phyloP scores from a whole-genome alignment of 2,888 invertebrate species.

The Scaptodrosophila latifasciaeformis region DNA sequence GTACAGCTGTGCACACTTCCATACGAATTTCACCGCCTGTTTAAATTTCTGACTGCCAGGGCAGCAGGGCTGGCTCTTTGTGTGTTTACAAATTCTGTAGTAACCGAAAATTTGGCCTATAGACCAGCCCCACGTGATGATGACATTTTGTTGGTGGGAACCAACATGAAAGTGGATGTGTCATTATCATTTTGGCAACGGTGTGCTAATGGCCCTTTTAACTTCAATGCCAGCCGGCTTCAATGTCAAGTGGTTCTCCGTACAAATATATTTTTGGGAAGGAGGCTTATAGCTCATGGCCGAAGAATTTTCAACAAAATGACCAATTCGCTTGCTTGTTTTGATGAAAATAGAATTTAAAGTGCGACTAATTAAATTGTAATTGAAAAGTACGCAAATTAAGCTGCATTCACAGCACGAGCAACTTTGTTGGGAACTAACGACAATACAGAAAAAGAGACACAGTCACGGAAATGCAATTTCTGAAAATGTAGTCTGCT shows the following conservation, averaged over 20 bases:
- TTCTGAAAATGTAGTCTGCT: constrained; percentile 39
- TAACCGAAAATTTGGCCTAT: constrained; percentile 22
- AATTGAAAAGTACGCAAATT: constrained; percentile 43
- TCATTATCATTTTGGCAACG: constrained; percentile 41
- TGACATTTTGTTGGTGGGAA: neutral
- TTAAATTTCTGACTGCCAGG: neutral
- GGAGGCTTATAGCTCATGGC: constrained; percentile 50
- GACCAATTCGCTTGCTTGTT: constrained; percentile 27
- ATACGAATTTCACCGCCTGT: neutral
- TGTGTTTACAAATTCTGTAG: too few species aligned
- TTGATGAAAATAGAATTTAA: constrained; percentile 1
- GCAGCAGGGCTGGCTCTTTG: neutral
- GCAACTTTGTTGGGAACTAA: neutral
- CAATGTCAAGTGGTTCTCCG: constrained; percentile 60
- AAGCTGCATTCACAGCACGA: constrained; percentile 14
- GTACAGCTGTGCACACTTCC: constrained; percentile 34
- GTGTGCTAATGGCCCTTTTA: constrained; percentile 54
- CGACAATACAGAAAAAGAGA: neutral
- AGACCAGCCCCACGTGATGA: constrained; percentile 41
- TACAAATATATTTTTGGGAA: neutral
- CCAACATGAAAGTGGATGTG: constrained; percentile 11
- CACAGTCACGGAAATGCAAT: neutral
- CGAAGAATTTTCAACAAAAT: too few species aligned
- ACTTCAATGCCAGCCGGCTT: constrained; percentile 13
- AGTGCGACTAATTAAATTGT: constrained; percentile 52